Evolutionary conservation across 92 coral and sea anemone genomes (phyloP).

Genomic region (Desmophyllum pertusum): DNA sequence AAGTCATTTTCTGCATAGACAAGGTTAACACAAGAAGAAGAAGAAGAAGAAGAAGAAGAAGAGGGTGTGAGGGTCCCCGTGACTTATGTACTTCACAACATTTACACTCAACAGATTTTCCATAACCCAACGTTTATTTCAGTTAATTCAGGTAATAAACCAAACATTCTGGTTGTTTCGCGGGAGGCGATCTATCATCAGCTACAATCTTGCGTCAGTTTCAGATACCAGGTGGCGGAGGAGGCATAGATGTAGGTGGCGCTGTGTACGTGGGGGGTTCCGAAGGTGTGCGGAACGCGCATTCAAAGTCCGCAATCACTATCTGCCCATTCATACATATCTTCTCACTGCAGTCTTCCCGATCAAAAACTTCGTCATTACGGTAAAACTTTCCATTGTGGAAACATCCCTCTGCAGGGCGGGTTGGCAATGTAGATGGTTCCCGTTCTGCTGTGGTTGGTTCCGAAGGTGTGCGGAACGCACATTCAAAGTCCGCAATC

Average conservation of each 20-base stretch:
- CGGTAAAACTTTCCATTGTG: not conserved
- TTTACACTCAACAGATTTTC: not conserved
- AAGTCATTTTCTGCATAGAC: no score
- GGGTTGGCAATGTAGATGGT: no score
- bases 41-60: no score
- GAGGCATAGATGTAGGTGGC: no score
- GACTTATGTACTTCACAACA: no score
- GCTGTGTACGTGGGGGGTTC: no score
- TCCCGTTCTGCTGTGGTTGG: no score
- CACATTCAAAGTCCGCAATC: not conserved
- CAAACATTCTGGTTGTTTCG: not conserved
- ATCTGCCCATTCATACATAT: not conserved
- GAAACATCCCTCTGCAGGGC: not conserved
- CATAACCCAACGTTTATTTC: not conserved
- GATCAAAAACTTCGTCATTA: conserved; percentile 10
- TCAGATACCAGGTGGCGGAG: no score
- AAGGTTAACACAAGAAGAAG: no score
- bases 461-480: not conserved
- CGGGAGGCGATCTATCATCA: not conserved
- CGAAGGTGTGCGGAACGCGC: not conserved
- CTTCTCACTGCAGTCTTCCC: not conserved
- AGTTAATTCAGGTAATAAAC: not conserved
- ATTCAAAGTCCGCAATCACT: not conserved
- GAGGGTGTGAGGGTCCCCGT: no score
- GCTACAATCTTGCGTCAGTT: no score